phyloP scores from a whole-genome alignment of 2,888 invertebrate species.

The Andrena chrysosceles region DNA sequence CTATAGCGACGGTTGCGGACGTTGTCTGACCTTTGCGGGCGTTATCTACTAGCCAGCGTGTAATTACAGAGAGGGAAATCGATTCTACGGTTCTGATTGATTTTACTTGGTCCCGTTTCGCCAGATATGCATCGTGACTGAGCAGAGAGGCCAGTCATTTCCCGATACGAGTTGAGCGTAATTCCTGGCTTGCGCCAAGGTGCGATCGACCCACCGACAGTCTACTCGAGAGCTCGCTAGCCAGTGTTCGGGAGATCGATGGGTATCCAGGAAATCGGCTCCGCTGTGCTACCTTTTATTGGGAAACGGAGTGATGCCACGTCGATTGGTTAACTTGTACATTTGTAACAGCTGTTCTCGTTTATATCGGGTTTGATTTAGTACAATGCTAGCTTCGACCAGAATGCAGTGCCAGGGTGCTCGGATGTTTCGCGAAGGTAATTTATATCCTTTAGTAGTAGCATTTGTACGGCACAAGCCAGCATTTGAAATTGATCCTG shows the following conservation, averaged over 20 bases:
- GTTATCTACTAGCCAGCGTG: conserved; percentile 44
- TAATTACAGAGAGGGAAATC: conserved; percentile 31
- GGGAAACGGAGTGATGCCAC: neutral
- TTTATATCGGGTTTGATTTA: neutral
- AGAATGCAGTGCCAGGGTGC: neutral
- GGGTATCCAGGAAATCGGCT: conserved; percentile 29
- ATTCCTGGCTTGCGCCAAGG: conserved; percentile 13
- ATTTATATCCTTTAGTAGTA: no score
- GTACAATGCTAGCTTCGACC: neutral
- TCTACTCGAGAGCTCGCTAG: neutral
- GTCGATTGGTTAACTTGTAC: neutral
- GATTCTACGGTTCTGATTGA: conserved; percentile 50
- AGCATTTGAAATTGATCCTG: conserved; percentile 23
- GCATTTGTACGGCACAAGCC: neutral
- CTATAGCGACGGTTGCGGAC: conserved; percentile 2
- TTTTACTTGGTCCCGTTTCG: conserved; percentile 32
- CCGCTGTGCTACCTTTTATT: conserved; percentile 3
- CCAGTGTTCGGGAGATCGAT: neutral
- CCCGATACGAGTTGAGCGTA: conserved; percentile 1
- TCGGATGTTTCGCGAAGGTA: no score
- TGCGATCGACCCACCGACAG: neutral
- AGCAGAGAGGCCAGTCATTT: conserved; percentile 20
- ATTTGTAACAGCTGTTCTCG: neutral
- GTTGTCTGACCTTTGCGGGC: conserved; percentile 39
- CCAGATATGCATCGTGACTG: conserved; percentile 30